Percentiles rank a stretch among this genome's conserved stretches.
These are phyloP conservation scores for Rhyacophila evoluta DNA, from an alignment of 2,888 invertebrate genomes.

Conservation along the genomic window DNA sequence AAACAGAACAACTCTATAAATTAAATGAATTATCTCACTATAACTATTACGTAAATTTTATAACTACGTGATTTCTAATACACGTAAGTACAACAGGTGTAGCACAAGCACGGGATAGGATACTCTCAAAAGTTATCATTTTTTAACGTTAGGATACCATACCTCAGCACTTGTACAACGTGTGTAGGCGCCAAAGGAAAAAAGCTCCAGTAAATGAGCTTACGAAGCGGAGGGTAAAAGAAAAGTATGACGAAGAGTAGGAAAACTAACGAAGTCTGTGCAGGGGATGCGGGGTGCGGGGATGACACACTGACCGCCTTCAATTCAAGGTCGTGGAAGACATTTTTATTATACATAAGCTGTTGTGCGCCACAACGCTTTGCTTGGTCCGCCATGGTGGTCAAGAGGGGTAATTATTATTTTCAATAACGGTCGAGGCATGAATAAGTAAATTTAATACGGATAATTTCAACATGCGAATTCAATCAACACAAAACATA, in stretches of 20 bases:
- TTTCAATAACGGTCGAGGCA: too few relatives aligned
- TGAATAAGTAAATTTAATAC: too few relatives aligned
- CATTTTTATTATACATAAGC: not conserved
- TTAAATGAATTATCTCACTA: too few relatives aligned
- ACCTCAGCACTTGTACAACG: not conserved
- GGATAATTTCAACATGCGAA: too few relatives aligned
- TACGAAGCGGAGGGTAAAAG: not conserved
- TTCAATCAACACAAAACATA: too few relatives aligned
- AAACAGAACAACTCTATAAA: too few relatives aligned
- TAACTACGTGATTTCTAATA: too few relatives aligned
- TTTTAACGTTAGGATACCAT: not conserved
- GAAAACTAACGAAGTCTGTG: not conserved
- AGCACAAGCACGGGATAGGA: too few relatives aligned
- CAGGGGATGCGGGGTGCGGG: not conserved
- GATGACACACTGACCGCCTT: not conserved
- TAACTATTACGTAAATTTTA: too few relatives aligned
- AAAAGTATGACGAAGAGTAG: slow-evolving; percentile 2
- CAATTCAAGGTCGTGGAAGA: slow-evolving; percentile 14
- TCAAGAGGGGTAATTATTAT: not conserved
- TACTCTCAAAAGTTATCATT: too few relatives aligned
- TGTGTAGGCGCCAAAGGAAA: not conserved
- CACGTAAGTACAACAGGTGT: too few relatives aligned
- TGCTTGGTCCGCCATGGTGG: not conserved
- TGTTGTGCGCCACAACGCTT: not conserved
- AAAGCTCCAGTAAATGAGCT: not conserved